Base-by-base conservation (phyloP, 2,113 vertebrate genomes). In the Elephantulus edwardii region DNA sequence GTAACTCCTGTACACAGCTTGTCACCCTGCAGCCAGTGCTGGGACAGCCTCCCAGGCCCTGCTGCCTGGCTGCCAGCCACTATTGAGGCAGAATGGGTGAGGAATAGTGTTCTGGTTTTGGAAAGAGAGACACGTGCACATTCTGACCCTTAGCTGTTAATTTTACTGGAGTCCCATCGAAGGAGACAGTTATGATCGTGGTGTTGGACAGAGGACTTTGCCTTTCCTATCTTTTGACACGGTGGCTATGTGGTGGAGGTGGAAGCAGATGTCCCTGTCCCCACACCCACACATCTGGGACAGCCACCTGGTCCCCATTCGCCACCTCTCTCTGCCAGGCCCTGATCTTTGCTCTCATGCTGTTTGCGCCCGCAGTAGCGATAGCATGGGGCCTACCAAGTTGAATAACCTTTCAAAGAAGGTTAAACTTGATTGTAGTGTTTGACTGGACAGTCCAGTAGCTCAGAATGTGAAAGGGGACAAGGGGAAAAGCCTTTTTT, bases 341-440 rank as follows among this genome's bases (percentile, higher is more conserved):
- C n/a, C 72, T 54, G 79, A 28, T 91, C 89, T 95, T 93, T 95
- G 91, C 77, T 86, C 89, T 83, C 9, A 1, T 14, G 56, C 28
- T 89, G 68, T 93, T 95, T 96, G 60, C 77, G 40, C 46, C 64
- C 76, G 6, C 52, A n/a, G 20, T 85, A 52, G 58, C 52, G 28
- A 90, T 95, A 92, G 91, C 91, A 62, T 35, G 56, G 40, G 60
- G 66, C 86, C 87, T 42, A n/a, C 44, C 46, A 16, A 68, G 70
- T 72, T 81, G 72, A 83, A 20, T 82, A 79, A 87, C 79, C 70
- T 90, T 38, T 72, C 56, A 42, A 91, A 78, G 71, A 83, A 86
- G 89, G 84, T 95, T 91, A 54, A 75, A 86, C 48, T 91, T 88
- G 74, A 89, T 54, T 48, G 3, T 62, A 46, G 90, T 83, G 68